Evolutionary conservation across 1,140 invertebrate species (phyloP).

Genomic region (Drusus annulatus): DNA sequence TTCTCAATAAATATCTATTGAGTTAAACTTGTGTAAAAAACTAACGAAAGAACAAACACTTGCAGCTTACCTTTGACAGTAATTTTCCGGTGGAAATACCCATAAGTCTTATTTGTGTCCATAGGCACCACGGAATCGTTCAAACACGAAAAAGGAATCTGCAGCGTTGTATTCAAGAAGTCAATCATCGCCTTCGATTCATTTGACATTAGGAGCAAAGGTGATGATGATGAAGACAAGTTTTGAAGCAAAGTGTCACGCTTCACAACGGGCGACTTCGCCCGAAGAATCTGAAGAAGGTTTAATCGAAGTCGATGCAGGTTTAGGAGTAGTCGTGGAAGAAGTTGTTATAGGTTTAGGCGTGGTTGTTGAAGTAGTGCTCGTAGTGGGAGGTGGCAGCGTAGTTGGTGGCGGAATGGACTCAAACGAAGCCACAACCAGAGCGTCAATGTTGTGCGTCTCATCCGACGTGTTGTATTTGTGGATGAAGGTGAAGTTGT

Average conservation of each 20-base stretch:
- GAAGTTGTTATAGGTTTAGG: conserved; percentile 60
- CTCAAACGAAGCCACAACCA: conserved; percentile 79
- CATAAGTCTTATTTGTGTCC: conserved; percentile 79
- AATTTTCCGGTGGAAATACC: conserved; percentile 78
- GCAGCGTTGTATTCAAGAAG: conserved; percentile 5
- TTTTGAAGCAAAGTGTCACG: conserved; percentile 46
- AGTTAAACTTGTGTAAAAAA: too few relatives aligned
- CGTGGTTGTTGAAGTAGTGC: conserved; percentile 65
- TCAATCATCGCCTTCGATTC: not conserved
- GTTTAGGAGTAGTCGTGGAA: conserved; percentile 56
- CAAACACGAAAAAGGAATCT: conserved; percentile 73
- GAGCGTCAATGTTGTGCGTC: conserved; percentile 78
- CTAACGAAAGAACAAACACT: too few relatives aligned
- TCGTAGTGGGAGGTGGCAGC: conserved; percentile 69
- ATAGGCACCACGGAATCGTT: conserved; percentile 74
- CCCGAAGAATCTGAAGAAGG: conserved; percentile 50
- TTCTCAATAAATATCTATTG: too few relatives aligned
- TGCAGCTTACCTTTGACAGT: conserved; percentile 73
- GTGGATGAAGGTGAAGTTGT: conserved; percentile 74
- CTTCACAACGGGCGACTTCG: conserved; percentile 47
- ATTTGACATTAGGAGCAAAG: not conserved
- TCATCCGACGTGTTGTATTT: conserved; percentile 76
- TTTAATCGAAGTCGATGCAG: conserved; percentile 41
- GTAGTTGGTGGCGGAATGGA: conserved; percentile 74
- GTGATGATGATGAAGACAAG: conserved; percentile 54